Percentiles rank a stretch among this genome's conserved stretches.
These are phyloP conservation scores for Actenoides hombroni DNA, from an alignment of 2,113 vertebrate genomes.

Conservation along the genomic window DNA sequence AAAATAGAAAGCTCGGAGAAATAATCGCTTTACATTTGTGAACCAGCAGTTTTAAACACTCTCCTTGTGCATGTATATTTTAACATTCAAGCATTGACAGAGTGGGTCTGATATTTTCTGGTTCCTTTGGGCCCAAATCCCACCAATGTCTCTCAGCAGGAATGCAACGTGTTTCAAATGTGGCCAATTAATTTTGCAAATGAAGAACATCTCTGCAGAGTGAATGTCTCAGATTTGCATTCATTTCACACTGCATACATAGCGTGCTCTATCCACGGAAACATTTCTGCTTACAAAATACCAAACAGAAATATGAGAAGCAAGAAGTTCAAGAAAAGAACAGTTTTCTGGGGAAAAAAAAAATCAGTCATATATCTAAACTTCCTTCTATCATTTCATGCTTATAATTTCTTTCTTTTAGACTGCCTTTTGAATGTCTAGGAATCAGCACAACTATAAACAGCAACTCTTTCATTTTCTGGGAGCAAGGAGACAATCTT, in stretches of 20 bases:
- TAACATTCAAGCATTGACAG: not conserved
- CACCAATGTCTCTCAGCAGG: not conserved
- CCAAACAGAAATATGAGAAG: not conserved
- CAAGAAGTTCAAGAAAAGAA: not conserved
- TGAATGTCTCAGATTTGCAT: not conserved
- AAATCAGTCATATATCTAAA: not conserved
- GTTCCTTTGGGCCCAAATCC: not conserved
- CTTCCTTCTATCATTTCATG: not conserved
- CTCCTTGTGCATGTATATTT: not conserved
- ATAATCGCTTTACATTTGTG: not conserved
- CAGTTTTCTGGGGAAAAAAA: not conserved
- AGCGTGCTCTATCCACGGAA: not conserved
- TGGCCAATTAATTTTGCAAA: conserved; percentile 1
- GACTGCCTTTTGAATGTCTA: not conserved
- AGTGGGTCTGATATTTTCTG: not conserved
- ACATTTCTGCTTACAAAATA: not conserved
- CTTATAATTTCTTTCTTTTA: not conserved
- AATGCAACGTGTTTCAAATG: not conserved
- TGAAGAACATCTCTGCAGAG: not conserved
- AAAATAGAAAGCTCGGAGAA: not conserved
- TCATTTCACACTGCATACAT: not conserved
- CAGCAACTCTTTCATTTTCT: not conserved
- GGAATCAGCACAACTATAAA: not conserved
- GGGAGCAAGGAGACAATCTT: not conserved
- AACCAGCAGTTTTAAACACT: not conserved